These are phyloP conservation scores for Conops quadrifasciatus DNA, from an alignment of 2,888 invertebrate species.

Conservation along the genomic window DNA sequence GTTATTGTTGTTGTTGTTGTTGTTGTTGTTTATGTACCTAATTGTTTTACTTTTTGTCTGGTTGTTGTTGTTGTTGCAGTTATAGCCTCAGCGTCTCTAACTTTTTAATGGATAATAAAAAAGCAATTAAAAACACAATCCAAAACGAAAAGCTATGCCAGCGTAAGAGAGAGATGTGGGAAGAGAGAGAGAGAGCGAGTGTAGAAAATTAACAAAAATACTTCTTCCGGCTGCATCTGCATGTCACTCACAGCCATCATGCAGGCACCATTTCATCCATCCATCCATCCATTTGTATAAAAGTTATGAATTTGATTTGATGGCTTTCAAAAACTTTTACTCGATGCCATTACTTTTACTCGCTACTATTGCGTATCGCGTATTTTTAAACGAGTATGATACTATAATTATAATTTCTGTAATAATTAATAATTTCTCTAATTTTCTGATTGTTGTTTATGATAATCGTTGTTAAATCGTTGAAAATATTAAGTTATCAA, in stretches of 20 bases:
- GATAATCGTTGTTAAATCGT: not conserved
- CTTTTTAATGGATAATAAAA: conserved; percentile 15
- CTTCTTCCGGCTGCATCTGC: not conserved
- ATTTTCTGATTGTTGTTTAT: no score
- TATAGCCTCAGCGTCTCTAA: conserved; percentile 26
- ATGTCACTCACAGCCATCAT: not conserved
- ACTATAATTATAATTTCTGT: no score
- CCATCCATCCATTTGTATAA: not conserved
- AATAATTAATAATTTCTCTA: no score
- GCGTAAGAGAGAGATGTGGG: not conserved
- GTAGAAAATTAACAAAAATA: not conserved
- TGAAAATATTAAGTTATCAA: no score
- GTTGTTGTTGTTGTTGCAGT: conserved; percentile 3
- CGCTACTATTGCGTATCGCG: no score
- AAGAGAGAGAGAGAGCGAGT: no score
- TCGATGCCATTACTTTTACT: no score
- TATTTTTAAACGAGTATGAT: no score
- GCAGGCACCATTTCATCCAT: not conserved
- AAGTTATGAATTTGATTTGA: no score
- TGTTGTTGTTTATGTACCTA: conserved; percentile 29
- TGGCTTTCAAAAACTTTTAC: no score
- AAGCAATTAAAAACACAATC: conserved; percentile 44
- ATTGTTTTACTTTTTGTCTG: no score
- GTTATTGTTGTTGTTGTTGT: conserved; percentile 8
- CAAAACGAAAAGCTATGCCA: conserved; percentile 42